Conservation (phyloP, 37 sponge, comb jelly and placozoan genomes). For the Hormiphora californensis region DNA sequence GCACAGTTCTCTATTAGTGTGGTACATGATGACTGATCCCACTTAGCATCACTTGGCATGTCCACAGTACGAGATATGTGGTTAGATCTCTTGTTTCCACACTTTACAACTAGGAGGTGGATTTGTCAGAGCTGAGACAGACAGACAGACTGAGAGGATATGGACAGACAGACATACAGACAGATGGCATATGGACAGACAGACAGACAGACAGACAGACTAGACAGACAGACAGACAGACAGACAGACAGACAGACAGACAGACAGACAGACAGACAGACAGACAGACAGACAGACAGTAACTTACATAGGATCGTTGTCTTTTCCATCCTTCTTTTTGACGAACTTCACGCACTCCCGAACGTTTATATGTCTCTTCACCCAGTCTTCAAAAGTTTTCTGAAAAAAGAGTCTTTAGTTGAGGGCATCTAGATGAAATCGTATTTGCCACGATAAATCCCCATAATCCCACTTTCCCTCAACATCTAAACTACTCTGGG, state of each 20-base stretch:
- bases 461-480: too few species aligned
- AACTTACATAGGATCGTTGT: conserved; percentile 53
- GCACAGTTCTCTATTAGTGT: conserved; percentile 43
- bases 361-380: conserved; percentile 26
- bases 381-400: conserved; percentile 54
- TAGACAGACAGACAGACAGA: conserved; percentile 29
- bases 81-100: conserved; percentile 20
- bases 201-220: conserved; percentile 26
- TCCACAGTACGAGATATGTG: conserved; percentile 35
- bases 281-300: background rate
- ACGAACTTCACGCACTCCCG: conserved; percentile 44
- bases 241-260: conserved; percentile 25
- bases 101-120: too few species aligned
- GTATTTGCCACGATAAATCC: too few species aligned
- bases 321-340: conserved; percentile 34
- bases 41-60: background rate
- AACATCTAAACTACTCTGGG: too few species aligned
- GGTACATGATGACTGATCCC: conserved; percentile 28
- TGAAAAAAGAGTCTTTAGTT: too few species aligned
- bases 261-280: conserved; percentile 20
- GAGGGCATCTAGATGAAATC: too few species aligned
- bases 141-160: conserved; percentile 6
- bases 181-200: background rate
- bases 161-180: conserved; percentile 20
- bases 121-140: background rate